Evolutionary conservation across 1,140 invertebrate genomes (phyloP).

Genomic region (Rhyzopertha dominica): DNA sequence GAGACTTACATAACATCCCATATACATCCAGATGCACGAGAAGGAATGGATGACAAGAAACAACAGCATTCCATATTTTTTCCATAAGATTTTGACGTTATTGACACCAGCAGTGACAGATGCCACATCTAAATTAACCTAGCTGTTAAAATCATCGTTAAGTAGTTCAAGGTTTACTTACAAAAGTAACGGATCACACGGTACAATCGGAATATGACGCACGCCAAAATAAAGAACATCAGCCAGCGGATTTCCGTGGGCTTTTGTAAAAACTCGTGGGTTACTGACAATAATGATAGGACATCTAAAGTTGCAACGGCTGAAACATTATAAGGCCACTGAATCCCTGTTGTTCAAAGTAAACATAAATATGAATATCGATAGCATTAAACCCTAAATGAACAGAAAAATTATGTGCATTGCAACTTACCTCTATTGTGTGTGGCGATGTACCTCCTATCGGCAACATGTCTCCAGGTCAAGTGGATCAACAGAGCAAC

Average conservation of each 20-base stretch:
- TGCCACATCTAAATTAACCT: too few relatives aligned
- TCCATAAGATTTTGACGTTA: too few relatives aligned
- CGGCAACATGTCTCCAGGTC: slow-evolving; percentile 1
- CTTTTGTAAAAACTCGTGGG: slow-evolving; percentile 1
- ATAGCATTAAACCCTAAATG: slow-evolving; percentile 1
- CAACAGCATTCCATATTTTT: too few relatives aligned
- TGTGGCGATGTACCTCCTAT: background rate
- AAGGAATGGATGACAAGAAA: too few relatives aligned
- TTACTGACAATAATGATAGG: background rate
- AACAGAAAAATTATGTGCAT: background rate
- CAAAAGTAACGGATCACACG: too few relatives aligned
- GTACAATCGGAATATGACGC: background rate
- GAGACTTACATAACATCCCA: background rate
- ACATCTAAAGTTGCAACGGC: background rate
- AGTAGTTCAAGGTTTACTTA: too few relatives aligned
- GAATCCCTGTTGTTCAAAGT: slow-evolving; percentile 1
- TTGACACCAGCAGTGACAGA: too few relatives aligned
- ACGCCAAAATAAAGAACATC: background rate
- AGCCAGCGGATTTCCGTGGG: background rate
- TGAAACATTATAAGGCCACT: background rate
- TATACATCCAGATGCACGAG: slow-evolving; percentile 7
- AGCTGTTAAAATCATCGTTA: too few relatives aligned
- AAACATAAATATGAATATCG: background rate
- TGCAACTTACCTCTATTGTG: too few relatives aligned
- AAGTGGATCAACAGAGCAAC: background rate